phyloP scores from a whole-genome alignment of 2,888 invertebrate genomes.

The Cryptocephalus moraei region DNA sequence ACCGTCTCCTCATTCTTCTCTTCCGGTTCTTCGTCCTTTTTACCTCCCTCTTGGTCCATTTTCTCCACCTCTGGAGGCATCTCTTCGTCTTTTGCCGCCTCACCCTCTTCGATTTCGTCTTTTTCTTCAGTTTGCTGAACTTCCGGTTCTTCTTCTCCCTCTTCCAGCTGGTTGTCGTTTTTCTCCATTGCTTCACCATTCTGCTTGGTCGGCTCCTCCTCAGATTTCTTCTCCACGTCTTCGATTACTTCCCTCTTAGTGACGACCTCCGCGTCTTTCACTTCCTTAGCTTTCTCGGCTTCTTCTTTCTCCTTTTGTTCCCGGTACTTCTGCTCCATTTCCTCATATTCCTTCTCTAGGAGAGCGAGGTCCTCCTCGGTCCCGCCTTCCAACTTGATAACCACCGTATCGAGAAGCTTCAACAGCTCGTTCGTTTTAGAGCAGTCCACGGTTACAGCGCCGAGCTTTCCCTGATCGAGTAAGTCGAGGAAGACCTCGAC shows the following conservation, averaged over 20 bases:
- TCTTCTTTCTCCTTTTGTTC: constrained; percentile 27
- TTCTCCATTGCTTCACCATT: constrained; percentile 1
- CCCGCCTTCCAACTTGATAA: constrained; percentile 92
- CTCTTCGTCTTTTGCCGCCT: constrained; percentile 4
- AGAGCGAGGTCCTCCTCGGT: constrained; percentile 78
- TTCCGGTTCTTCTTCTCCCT: neutral
- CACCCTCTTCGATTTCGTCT: neutral
- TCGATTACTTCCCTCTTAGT: constrained; percentile 29
- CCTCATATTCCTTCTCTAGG: constrained; percentile 59
- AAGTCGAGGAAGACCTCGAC: constrained; percentile 83
- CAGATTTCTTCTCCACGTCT: constrained; percentile 21
- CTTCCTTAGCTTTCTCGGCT: constrained; percentile 20
- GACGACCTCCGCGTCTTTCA: constrained; percentile 26
- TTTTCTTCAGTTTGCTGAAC: neutral
- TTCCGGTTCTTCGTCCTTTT: neutral
- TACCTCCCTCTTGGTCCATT: constrained; percentile 6
- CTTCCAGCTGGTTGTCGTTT: neutral
- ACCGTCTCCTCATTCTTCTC: constrained; percentile 1
- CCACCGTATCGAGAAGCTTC: constrained; percentile 87
- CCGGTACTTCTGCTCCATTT: constrained; percentile 28
- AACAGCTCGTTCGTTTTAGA: constrained; percentile 74
- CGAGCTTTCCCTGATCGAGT: constrained; percentile 61
- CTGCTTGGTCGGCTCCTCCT: constrained; percentile 1
- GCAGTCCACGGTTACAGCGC: constrained; percentile 73
- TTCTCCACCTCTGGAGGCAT: constrained; percentile 14